Evolutionary conservation across 2,113 vertebrate genomes (phyloP).

Genomic region (Cichladusa arquata): DNA sequence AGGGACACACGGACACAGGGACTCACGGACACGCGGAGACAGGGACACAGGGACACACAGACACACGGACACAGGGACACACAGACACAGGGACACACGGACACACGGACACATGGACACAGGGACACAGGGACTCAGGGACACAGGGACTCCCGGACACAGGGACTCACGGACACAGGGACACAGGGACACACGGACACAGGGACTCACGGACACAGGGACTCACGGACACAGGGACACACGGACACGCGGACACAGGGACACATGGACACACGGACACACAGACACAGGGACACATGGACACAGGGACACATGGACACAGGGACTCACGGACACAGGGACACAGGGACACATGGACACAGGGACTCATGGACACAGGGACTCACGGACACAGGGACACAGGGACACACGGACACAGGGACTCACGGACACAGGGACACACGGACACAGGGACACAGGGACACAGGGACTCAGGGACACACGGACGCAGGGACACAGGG

Average conservation of each 20-base stretch:
- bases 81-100: rapidly evolving
- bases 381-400: neutral
- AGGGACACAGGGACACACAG: neutral
- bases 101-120: too few species aligned
- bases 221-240: too few species aligned
- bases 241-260: neutral
- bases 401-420: too few species aligned
- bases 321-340: rapidly evolving
- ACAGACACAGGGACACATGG: neutral
- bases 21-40: too few species aligned
- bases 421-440: neutral
- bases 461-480: rapidly evolving
- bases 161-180: too few species aligned
- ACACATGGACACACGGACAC: neutral
- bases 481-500: too few species aligned
- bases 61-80: too few species aligned
- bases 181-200: rapidly evolving
- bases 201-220: neutral
- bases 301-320: too few species aligned
- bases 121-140: neutral
- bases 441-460: too few species aligned
- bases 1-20: too few species aligned
- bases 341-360: rapidly evolving
- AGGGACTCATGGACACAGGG: rapidly evolving
- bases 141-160: rapidly evolving